phyloP scores from a whole-genome alignment of 2,797 vertebrate genomes.

The Acanthurus tractus region DNA sequence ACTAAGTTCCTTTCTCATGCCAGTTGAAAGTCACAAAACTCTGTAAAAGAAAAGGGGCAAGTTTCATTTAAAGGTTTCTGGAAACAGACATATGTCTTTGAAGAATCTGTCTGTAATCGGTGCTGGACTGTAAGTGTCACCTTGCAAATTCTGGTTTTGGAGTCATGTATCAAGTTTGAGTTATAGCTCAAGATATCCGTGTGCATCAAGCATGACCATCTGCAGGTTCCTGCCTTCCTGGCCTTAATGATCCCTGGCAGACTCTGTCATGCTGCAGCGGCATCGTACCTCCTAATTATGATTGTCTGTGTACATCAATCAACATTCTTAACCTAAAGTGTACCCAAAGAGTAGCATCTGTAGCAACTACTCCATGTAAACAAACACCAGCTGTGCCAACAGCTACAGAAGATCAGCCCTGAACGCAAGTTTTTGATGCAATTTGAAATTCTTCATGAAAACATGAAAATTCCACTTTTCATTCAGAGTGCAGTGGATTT shows the following conservation, averaged over 20 bases:
- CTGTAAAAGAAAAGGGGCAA: neutral
- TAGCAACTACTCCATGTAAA: constrained; percentile 32
- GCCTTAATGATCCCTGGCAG: neutral
- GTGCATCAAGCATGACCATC: neutral
- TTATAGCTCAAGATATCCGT: neutral
- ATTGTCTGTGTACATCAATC: neutral
- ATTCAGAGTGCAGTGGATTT: too few relatives aligned
- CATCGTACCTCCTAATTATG: neutral
- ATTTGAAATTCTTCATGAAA: neutral
- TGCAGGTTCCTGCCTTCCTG: too few relatives aligned
- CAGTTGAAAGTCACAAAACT: neutral
- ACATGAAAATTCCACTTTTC: neutral
- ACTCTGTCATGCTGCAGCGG: neutral
- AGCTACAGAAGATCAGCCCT: constrained; percentile 25
- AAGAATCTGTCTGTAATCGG: neutral
- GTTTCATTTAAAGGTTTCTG: neutral
- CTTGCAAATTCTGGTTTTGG: neutral
- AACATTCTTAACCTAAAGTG: neutral
- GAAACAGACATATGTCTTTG: neutral
- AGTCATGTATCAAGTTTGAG: neutral
- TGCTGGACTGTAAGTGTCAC: neutral
- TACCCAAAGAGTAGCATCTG: constrained; percentile 22
- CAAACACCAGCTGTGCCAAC: constrained; percentile 50
- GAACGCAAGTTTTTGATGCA: constrained; percentile 11
- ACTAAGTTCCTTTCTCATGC: neutral